Conservation (phyloP, 2,797 vertebrate species). For the Sparidentex hasta region DNA sequence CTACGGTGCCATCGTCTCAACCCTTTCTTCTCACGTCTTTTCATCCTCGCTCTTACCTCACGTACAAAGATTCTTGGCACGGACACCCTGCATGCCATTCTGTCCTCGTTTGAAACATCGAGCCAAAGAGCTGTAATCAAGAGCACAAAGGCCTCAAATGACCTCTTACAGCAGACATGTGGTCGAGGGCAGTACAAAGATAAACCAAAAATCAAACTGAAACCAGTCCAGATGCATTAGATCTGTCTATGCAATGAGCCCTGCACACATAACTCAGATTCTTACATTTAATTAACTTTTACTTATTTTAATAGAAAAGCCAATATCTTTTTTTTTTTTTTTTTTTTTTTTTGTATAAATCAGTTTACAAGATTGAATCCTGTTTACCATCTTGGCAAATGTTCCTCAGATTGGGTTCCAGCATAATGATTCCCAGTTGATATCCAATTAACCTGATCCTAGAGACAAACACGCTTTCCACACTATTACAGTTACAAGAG, state of each 20-base stretch:
- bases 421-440: background rate
- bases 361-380: background rate
- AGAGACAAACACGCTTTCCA: slow-evolving; percentile 1
- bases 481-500: slow-evolving; percentile 5
- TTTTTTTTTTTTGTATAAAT: background rate
- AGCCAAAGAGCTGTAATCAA: background rate
- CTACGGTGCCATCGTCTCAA: background rate
- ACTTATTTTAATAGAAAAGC: background rate
- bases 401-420: background rate
- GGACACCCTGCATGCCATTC: slow-evolving; percentile 5
- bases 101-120: slow-evolving; percentile 5
- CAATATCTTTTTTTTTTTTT: background rate
- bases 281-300: background rate
- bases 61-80: background rate
- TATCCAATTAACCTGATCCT: slow-evolving; percentile 27
- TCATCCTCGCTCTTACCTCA: background rate
- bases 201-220: background rate
- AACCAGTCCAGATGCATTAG: background rate
- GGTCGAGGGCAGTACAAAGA: no score
- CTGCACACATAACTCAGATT: background rate
- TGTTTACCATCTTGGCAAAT: background rate
- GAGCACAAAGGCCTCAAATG: no score
- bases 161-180: no score
- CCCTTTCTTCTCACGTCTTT: background rate
- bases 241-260: background rate